These are phyloP conservation scores for Serripes groenlandicus DNA, from an alignment of 2,888 invertebrate genomes.

Conservation along the genomic window DNA sequence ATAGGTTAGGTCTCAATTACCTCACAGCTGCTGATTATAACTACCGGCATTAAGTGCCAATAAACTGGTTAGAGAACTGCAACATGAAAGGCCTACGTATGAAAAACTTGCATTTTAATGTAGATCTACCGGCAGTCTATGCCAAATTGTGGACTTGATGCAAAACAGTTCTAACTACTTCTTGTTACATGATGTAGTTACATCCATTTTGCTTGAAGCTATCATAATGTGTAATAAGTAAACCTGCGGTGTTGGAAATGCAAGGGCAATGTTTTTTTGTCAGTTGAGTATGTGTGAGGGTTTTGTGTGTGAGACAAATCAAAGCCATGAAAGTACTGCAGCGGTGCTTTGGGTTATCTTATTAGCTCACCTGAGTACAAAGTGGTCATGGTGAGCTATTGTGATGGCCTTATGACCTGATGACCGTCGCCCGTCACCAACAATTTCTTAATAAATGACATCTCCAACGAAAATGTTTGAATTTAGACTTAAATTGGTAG, in stretches of 20 bases:
- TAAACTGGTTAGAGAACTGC: slow-evolving; percentile 31
- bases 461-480: neutral
- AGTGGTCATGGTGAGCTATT: neutral
- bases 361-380: neutral
- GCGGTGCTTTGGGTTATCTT: too few relatives aligned
- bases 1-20: slow-evolving; percentile 35
- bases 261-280: neutral
- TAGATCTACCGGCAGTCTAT: slow-evolving; percentile 19
- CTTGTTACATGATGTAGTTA: neutral
- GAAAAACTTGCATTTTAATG: slow-evolving; percentile 33
- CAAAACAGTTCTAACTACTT: neutral
- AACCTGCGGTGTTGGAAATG: neutral
- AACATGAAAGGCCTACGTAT: slow-evolving; percentile 23
- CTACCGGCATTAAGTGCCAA: slow-evolving; percentile 31
- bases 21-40: slow-evolving; percentile 36
- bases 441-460: too few relatives aligned
- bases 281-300: neutral
- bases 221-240: neutral
- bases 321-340: neutral
- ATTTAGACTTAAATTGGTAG: neutral
- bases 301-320: neutral
- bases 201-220: too few relatives aligned
- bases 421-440: too few relatives aligned
- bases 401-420: neutral
- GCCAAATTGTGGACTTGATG: neutral